Base-by-base conservation (phyloP, 2,797 vertebrate species). In the Lutjanus campechanus region DNA sequence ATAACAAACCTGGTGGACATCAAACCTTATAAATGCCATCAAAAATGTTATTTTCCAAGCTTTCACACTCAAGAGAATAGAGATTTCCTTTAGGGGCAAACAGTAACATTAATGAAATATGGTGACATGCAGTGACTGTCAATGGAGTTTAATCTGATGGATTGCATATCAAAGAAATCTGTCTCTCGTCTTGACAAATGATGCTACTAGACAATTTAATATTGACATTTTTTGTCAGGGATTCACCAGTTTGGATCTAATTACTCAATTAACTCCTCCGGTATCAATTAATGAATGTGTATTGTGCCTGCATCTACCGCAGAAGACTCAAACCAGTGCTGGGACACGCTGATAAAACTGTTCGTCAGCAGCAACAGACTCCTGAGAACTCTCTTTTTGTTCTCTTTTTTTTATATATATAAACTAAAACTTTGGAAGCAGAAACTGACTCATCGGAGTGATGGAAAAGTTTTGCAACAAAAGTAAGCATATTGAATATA, bases 231-330 rank as follows among this genome's bases (percentile, higher is more conserved):
- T 89, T 64, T 53, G 25, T 76, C 79, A 56, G 68, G 76, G 84
- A 86, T 73, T 84, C 22, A 58, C 50, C 61, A 61, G 76, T 85
- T 58, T 78, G 77, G 82, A 85, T 85, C 79, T 60, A 75, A 76
- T 79, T 65, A 81, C 81, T 88, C 81, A 78, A 84, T 86, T 64
- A 51, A 83, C 68, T 79, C 70, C 69, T 87, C 73, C 58, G 64
- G 60, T 83, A 75, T 88, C 86, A 85, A 53, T 80, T 77, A 89
- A 85, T 91, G 92, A 94, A 94, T 94, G 94, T 95, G 90, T 91
- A 88, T 87, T 76, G 86, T 92, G 88, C 88, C 92, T 93, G 90
- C 88, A 82, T 89, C 72, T 81, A 74, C 83, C 70, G 84, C 88
- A 87, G 85, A 84, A 70, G 84, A 90, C 81, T 86, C 64, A 25